These are phyloP conservation scores for Phycodurus eques DNA, from an alignment of 2,113 vertebrate species.

Conservation along the genomic window DNA sequence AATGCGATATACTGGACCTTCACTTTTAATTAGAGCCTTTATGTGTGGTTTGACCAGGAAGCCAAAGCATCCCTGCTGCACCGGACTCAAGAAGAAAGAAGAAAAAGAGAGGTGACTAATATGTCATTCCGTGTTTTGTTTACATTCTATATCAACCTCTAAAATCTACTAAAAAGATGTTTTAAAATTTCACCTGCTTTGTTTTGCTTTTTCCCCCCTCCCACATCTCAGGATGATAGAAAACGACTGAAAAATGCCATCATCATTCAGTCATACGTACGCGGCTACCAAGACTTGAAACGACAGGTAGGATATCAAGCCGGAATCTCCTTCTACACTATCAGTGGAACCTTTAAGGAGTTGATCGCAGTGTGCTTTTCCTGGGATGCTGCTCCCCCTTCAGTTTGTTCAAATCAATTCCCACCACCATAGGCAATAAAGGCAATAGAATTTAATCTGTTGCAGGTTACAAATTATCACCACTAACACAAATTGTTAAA, in stretches of 20 bases:
- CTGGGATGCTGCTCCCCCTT: too few relatives aligned
- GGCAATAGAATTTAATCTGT: too few relatives aligned
- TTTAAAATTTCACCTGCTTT: too few relatives aligned
- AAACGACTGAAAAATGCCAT: slow-evolving; percentile 93
- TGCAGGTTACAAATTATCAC: too few relatives aligned
- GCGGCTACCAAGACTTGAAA: slow-evolving; percentile 91
- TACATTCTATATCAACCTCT: not conserved
- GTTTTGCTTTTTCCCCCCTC: not conserved
- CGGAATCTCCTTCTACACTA: too few relatives aligned
- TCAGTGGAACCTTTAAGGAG: too few relatives aligned
- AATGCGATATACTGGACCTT: not conserved
- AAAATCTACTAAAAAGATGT: not conserved
- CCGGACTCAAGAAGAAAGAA: slow-evolving; percentile 95
- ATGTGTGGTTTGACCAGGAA: slow-evolving; percentile 73
- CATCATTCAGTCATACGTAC: slow-evolving; percentile 94
- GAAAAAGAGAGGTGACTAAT: slow-evolving; percentile 88
- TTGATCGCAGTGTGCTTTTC: too few relatives aligned
- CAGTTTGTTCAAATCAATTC: too few relatives aligned
- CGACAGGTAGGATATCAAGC: slow-evolving; percentile 77
- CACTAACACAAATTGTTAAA: too few relatives aligned
- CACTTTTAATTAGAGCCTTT: not conserved
- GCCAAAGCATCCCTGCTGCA: slow-evolving; percentile 96
- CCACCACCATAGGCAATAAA: too few relatives aligned
- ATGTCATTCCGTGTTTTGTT: not conserved
- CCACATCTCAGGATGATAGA: slow-evolving; percentile 83